Conservation (phyloP, 2,888 invertebrate genomes). For the Spialia ferax region DNA sequence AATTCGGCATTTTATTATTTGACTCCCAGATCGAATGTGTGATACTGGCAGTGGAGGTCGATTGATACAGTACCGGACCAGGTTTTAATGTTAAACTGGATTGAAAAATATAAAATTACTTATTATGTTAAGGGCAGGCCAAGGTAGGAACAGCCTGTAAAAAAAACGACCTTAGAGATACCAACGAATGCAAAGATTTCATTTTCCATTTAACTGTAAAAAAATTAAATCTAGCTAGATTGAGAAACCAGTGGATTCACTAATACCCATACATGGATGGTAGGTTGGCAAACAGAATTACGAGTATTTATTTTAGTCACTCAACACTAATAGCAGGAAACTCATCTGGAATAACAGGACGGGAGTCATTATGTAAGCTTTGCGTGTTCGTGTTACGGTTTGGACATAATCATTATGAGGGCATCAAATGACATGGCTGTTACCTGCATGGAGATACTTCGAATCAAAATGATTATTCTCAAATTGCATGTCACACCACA, state of each 20-base stretch:
- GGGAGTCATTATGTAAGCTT: constrained; percentile 61
- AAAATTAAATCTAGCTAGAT: too few species aligned
- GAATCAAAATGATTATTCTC: background rate
- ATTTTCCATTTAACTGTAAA: background rate
- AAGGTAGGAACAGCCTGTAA: background rate
- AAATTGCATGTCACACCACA: background rate
- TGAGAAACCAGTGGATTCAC: background rate
- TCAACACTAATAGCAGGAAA: constrained; percentile 59
- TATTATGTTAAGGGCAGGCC: background rate
- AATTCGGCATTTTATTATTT: constrained; percentile 59
- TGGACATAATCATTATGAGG: constrained; percentile 39
- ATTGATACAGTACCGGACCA: constrained; percentile 18
- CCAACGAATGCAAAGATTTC: background rate
- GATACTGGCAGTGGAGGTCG: constrained; percentile 15
- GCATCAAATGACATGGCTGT: constrained; percentile 24
- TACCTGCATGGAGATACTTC: constrained; percentile 17
- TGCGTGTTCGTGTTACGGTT: constrained; percentile 62
- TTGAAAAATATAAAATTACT: background rate
- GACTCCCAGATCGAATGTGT: constrained; percentile 56
- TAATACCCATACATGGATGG: constrained; percentile 42
- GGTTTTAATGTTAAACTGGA: constrained; percentile 3
- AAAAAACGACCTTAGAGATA: background rate
- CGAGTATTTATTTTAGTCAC: constrained; percentile 54
- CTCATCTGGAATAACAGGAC: constrained; percentile 67
- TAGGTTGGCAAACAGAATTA: constrained; percentile 59